Conservation (phyloP, 2,113 vertebrate species). For the Prolemur simus region DNA sequence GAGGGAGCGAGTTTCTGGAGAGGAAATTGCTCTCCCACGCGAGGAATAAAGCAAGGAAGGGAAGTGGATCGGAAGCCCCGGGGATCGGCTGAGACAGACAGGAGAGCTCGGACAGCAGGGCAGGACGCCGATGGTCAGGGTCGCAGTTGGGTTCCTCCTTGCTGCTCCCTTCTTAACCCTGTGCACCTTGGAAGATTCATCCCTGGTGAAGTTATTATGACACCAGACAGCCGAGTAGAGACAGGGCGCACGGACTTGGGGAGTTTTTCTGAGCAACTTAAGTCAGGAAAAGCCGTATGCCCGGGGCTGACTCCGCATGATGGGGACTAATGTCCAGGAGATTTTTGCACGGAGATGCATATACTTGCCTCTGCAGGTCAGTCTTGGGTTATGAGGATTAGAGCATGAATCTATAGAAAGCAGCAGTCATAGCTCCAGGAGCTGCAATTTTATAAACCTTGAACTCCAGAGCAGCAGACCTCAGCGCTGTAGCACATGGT, state of each 20-base stretch:
- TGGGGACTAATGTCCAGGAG: rapidly evolving
- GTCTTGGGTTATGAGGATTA: rapidly evolving
- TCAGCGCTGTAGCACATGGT: rapidly evolving
- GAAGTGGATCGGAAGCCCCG: rapidly evolving
- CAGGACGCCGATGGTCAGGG: too few relatives aligned
- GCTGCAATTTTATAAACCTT: neutral
- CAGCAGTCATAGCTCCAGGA: rapidly evolving
- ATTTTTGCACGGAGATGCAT: neutral
- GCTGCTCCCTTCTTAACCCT: too few relatives aligned
- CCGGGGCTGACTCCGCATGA: neutral
- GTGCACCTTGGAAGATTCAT: too few relatives aligned
- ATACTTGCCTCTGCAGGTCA: neutral
- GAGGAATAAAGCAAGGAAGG: rapidly evolving
- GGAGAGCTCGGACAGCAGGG: rapidly evolving
- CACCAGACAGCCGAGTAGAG: rapidly evolving
- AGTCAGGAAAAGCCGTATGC: neutral
- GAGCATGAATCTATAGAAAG: rapidly evolving
- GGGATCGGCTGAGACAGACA: too few relatives aligned
- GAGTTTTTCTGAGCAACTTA: rapidly evolving
- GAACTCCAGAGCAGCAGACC: too few relatives aligned
- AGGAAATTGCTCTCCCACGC: neutral
- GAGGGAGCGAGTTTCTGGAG: neutral
- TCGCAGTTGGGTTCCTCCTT: rapidly evolving
- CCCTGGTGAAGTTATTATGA: neutral
- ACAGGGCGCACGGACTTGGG: neutral